Percentiles rank a stretch among this genome's conserved stretches.
phyloP scores from a whole-genome alignment of 2,888 invertebrate genomes.

The Dyspetes luteomarginatus region DNA sequence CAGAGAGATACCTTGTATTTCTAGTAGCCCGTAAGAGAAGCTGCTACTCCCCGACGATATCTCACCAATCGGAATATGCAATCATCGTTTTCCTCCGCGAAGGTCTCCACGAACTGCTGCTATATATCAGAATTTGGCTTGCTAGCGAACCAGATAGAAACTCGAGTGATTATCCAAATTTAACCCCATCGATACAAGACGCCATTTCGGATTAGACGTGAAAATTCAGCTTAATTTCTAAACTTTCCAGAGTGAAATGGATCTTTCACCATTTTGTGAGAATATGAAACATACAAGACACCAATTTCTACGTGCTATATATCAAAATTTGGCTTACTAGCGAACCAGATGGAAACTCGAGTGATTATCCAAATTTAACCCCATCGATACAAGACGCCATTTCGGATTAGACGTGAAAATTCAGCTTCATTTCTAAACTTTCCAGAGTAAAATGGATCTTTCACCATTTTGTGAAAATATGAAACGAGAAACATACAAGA shows the following conservation, averaged over 20 bases:
- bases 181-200: background rate
- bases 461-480: background rate
- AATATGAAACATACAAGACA: background rate
- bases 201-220: background rate
- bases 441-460: background rate
- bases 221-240: background rate
- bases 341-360: too few relatives aligned
- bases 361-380: too few relatives aligned
- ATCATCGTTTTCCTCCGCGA: slow-evolving; percentile 35
- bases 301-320: background rate
- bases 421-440: background rate
- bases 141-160: slow-evolving; percentile 8
- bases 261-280: background rate
- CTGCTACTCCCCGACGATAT: slow-evolving; percentile 13
- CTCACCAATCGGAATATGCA: slow-evolving; percentile 36
- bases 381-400: background rate
- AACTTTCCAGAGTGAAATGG: background rate
- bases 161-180: slow-evolving; percentile 13
- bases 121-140: slow-evolving; percentile 21
- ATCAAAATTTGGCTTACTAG: too few relatives aligned
- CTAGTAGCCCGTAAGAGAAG: slow-evolving; percentile 4
- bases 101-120: background rate
- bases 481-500: background rate
- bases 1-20: background rate
- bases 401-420: background rate